Base-by-base conservation (phyloP, 2,797 vertebrate genomes). In the Pseudochirops cupreus region DNA sequence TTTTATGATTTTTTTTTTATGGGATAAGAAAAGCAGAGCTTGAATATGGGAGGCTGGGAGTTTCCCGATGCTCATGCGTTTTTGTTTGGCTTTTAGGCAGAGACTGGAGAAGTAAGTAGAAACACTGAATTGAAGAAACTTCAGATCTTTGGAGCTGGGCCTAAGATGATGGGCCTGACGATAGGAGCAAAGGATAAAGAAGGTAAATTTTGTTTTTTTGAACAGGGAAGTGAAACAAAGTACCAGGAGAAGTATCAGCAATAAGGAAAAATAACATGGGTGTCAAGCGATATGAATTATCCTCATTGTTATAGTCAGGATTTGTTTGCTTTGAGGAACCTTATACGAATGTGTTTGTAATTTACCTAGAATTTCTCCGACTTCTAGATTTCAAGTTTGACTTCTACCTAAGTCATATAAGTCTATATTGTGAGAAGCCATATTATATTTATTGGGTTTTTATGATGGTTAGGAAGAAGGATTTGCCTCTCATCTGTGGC, bases 121-220 rank as follows among this genome's bases (percentile, higher is more conserved):
- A 99, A 99, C 98, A 99, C 99, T 31, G 99, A 99, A 98, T 98
- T 99, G 31, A 99, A 99, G 99, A 99, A 99, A 94, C 98, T 99
- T 94, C 99, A 99, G 98, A 99, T 99, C 97, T 99, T 99, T 97
- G 99, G 99, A 97, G 98, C 99, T 93, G 99, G 99, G 98, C 99
- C 99, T 93, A 99, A 99, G 97, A 99, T 99, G 99, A 99, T 99
- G 92, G 99, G 99, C 93, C 97, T 99, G 94, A 98, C 99, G 93
- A 97, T 99, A 67, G 99, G 99, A 94, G 97, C 99, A 94, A 99
- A 99, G 97, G 99, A 99, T 98, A 98, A 99, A 98, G 99, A 99
- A 96, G 99, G 99, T 99, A 98, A 98, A 98, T 94, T 95, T 46
- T 97, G 28, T 97, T 96, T 67, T 54, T 18, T 95, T 94, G 31